These are phyloP conservation scores for Ceratina australensis DNA, from an alignment of 1,140 invertebrate species.

Conservation along the genomic window DNA sequence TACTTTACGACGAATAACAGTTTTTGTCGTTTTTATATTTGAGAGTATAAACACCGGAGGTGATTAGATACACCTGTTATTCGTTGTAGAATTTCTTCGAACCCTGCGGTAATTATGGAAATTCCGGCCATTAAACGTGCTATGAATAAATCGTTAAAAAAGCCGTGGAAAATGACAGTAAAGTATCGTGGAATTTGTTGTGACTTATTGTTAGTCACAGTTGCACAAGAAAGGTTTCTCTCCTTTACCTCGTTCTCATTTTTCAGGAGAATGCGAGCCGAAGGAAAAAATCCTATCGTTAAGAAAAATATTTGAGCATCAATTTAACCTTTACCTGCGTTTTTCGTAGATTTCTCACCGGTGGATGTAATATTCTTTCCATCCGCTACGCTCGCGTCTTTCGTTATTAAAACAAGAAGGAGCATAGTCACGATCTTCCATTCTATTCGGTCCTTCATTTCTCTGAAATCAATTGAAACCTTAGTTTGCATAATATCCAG, in stretches of 20 bases:
- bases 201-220: background rate
- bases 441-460: conserved; percentile 30
- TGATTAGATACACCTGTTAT: background rate
- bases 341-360: background rate
- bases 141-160: background rate
- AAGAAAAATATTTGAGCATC: too few relatives aligned
- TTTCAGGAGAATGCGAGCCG: background rate
- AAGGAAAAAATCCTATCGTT: too few relatives aligned
- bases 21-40: background rate
- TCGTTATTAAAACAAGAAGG: conserved; percentile 5
- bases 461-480: conserved; percentile 31
- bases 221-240: background rate
- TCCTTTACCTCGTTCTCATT: background rate
- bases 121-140: background rate
- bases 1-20: too few relatives aligned
- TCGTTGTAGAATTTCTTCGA: background rate
- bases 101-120: background rate
- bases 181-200: background rate
- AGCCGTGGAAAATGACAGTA: conserved; percentile 13
- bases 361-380: background rate
- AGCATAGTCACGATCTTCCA: background rate
- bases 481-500: background rate
- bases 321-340: conserved; percentile 9
- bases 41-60: background rate
- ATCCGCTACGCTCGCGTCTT: background rate